Evolutionary conservation across 2,797 vertebrate species (phyloP).

Genomic region (Pangasius krempfi): DNA sequence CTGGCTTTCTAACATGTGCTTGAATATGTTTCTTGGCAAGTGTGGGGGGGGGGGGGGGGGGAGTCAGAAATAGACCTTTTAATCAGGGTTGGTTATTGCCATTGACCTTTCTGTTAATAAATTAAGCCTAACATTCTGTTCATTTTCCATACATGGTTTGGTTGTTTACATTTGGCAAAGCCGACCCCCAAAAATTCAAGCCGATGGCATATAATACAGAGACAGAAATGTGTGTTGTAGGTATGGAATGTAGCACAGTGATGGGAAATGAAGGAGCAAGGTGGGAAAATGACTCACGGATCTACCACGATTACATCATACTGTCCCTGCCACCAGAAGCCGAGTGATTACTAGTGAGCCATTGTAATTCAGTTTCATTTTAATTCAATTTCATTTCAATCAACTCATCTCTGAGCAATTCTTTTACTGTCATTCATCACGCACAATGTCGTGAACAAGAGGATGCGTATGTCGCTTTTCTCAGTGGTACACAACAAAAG

Average conservation of each 20-base stretch:
- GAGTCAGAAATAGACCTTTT: background rate
- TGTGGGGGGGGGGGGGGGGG: too few species aligned
- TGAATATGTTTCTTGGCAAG: background rate
- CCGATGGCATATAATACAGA: background rate
- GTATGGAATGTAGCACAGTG: background rate
- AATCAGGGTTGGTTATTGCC: background rate
- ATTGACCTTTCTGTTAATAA: background rate
- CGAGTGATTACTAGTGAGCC: background rate
- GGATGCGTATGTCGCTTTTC: background rate
- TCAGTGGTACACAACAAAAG: background rate
- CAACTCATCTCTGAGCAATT: background rate
- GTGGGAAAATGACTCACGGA: conserved; percentile 13
- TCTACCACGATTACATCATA: background rate
- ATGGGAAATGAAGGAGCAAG: background rate
- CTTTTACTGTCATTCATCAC: background rate
- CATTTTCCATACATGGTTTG: background rate
- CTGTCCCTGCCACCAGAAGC: background rate
- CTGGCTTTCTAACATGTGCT: background rate
- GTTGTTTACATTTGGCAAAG: background rate
- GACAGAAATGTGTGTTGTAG: background rate
- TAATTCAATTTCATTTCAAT: background rate
- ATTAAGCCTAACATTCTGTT: background rate
- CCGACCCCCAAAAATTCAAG: background rate
- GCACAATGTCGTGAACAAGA: background rate
- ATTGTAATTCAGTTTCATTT: background rate